These are phyloP conservation scores for Siniperca scherzeri DNA, from an alignment of 2,797 vertebrate genomes.

Conservation along the genomic window DNA sequence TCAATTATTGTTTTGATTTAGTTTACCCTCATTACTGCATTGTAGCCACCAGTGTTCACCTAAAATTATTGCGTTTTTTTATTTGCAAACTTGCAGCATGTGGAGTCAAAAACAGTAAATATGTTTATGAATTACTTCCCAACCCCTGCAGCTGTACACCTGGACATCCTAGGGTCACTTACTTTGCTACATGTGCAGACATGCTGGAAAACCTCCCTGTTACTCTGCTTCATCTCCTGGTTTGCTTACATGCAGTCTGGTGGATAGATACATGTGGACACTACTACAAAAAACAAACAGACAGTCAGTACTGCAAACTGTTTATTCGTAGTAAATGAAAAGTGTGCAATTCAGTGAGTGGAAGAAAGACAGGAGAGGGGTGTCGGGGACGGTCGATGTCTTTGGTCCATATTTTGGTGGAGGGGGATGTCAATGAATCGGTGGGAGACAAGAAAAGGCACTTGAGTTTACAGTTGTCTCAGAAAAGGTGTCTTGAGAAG, in stretches of 20 bases:
- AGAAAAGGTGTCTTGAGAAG: constrained; percentile 70
- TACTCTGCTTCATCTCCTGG: neutral
- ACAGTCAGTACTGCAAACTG: constrained; percentile 83
- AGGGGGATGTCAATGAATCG: constrained; percentile 56
- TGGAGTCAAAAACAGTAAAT: neutral
- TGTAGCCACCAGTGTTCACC: neutral
- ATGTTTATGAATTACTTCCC: neutral
- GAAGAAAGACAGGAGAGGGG: constrained; percentile 55
- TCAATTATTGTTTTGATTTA: neutral
- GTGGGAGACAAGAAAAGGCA: constrained; percentile 86
- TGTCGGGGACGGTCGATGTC: constrained; percentile 75
- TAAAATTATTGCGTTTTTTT: neutral
- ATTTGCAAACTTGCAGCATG: neutral
- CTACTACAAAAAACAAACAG: constrained; percentile 19
- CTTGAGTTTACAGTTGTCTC: constrained; percentile 90
- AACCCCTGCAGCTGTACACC: neutral
- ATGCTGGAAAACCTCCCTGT: neutral
- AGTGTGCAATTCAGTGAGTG: constrained; percentile 85
- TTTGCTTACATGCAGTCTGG: neutral
- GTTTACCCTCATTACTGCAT: neutral
- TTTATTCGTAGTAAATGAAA: constrained; percentile 88
- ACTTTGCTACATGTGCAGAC: neutral
- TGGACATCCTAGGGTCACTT: neutral
- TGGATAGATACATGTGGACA: neutral
- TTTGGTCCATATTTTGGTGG: constrained; percentile 87